A percentile compares a stretch with the other conserved stretches of the same genome.
phyloP scores from a whole-genome alignment of 2,888 invertebrate genomes.

The Stenoptilia bipunctidactyla region DNA sequence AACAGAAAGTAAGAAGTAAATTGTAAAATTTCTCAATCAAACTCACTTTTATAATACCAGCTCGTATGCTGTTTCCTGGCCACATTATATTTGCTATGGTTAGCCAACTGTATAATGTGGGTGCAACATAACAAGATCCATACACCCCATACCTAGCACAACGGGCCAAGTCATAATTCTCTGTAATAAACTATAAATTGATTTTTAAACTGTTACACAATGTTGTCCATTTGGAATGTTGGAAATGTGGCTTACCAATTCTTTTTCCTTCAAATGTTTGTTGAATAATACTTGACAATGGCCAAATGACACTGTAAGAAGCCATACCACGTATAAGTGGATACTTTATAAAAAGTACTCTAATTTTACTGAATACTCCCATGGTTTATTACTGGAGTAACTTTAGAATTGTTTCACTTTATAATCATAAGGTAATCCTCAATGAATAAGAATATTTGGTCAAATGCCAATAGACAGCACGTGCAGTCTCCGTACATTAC shows the following conservation, averaged over 20 bases:
- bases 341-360: slow-evolving; percentile 44
- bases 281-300: slow-evolving; percentile 78
- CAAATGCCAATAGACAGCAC: too few relatives aligned
- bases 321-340: slow-evolving; percentile 74
- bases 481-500: background rate
- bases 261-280: slow-evolving; percentile 77
- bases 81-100: slow-evolving; percentile 81
- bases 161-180: slow-evolving; percentile 76
- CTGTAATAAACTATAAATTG: slow-evolving; percentile 29
- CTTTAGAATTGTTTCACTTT: too few relatives aligned
- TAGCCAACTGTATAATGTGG: slow-evolving; percentile 85
- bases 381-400: slow-evolving; percentile 20
- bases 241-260: slow-evolving; percentile 51
- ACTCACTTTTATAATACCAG: slow-evolving; percentile 79
- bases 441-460: too few relatives aligned
- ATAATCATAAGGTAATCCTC: too few relatives aligned
- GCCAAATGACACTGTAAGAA: slow-evolving; percentile 80
- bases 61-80: slow-evolving; percentile 78
- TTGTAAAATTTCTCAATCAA: too few relatives aligned
- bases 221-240: background rate
- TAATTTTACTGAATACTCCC: slow-evolving; percentile 39
- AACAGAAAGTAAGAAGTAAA: slow-evolving; percentile 1
- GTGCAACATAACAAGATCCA: slow-evolving; percentile 86
- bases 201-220: slow-evolving; percentile 1
- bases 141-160: slow-evolving; percentile 81